Percentiles rank a stretch among this genome's conserved stretches.
Conservation (phyloP, 37 sponge, comb jelly and placozoan species). For the Chondrosia reniformis region DNA sequence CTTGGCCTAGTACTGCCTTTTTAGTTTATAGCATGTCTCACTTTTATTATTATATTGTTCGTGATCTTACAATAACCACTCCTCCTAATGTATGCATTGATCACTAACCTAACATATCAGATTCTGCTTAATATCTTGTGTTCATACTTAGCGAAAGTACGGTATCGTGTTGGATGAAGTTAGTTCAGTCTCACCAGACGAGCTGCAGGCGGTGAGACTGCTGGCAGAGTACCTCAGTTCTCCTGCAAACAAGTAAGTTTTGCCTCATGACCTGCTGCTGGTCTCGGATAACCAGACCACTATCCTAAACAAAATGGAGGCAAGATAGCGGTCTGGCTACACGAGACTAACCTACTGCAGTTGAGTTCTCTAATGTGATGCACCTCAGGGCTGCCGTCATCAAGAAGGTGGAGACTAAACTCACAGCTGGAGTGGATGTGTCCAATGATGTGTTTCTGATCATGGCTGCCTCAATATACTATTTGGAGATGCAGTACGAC, state of each 20-base stretch:
- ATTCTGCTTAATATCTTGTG: no score
- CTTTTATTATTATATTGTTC: no score
- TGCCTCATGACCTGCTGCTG: no score
- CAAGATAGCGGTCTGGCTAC: no score
- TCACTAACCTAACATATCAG: no score
- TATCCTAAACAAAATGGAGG: no score
- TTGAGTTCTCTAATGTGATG: no score
- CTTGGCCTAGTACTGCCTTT: no score
- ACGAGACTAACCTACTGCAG: background rate
- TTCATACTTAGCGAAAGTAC: constrained; percentile 88
- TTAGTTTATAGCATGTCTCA: no score
- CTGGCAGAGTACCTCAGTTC: constrained; percentile 80
- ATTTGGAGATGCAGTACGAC: constrained; percentile 74
- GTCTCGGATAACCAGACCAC: no score
- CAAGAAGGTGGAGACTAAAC: constrained; percentile 54
- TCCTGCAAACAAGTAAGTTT: constrained; percentile 48
- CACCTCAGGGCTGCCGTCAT: constrained; percentile 50
- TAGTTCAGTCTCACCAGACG: constrained; percentile 54
- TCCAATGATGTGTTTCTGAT: constrained; percentile 70
- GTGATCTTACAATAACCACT: no score
- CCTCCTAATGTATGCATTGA: no score
- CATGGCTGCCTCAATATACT: constrained; percentile 77
- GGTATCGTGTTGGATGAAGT: constrained; percentile 89
- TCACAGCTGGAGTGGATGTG: constrained; percentile 71
- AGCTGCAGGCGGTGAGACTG: constrained; percentile 76